Conservation (phyloP, 2,113 vertebrate species). For the Mastomys coucha region DNA sequence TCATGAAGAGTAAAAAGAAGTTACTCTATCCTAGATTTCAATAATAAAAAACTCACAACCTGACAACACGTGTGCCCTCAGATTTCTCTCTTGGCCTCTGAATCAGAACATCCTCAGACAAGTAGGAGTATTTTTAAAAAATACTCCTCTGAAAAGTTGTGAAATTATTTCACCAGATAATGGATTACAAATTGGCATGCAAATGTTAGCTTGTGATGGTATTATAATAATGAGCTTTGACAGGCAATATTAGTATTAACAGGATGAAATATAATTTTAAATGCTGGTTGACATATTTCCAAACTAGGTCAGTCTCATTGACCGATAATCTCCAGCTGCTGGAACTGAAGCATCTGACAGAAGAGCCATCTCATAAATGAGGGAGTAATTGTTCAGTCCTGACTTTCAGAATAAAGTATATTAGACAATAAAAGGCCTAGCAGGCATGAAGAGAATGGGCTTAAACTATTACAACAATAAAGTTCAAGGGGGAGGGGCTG, state of each 20-base stretch:
- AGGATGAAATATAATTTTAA: neutral
- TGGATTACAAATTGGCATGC: neutral
- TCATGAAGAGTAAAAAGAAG: neutral
- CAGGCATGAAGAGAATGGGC: neutral
- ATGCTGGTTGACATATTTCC: neutral
- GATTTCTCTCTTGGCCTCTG: neutral
- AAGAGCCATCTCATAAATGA: neutral
- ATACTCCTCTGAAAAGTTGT: neutral
- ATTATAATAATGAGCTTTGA: neutral
- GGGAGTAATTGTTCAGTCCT: neutral
- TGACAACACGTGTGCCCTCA: neutral
- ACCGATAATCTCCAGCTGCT: neutral
- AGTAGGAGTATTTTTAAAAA: neutral
- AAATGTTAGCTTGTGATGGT: neutral
- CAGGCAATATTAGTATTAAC: neutral
- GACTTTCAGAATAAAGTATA: neutral
- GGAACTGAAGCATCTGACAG: neutral
- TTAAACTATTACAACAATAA: neutral
- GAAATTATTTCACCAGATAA: slow-evolving; percentile 9
- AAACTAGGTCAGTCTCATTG: neutral
- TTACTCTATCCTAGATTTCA: neutral
- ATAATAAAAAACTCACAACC: neutral
- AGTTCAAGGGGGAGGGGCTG: neutral
- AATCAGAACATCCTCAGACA: neutral
- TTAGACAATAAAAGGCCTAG: neutral